Evolutionary conservation across 2,797 vertebrate species (phyloP), one percentile per base, ranked within the genome.

Genomic region (Manis javanica): DNA sequence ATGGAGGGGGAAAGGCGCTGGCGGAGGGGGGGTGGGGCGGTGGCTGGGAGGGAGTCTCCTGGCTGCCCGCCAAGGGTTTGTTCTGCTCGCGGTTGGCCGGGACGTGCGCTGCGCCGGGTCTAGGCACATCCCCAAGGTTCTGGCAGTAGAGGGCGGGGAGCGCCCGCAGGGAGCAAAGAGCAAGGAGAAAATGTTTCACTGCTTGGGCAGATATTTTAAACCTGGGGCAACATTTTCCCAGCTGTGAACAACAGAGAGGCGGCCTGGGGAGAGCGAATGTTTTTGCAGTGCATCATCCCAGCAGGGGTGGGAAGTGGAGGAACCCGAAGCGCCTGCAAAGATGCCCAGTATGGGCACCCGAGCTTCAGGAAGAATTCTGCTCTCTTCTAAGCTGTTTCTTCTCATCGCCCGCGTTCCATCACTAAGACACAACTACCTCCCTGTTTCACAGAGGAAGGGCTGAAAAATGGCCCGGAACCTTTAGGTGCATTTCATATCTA

Each of bases 11-110:
- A 59, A 82, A 68, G 87, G 89, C 66, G 53, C 64, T 71, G 39
- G 39, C 14, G n/a, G 71, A 16, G 68, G 96, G 93, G 39, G 88
- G 91, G 97, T 98, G 98, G 99, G 99, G 99, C 98, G 98, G 98
- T 95, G 97, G 98, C 97, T 93, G 97, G 21, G 97, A 98, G 97
- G 94, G 88, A 97, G 97, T 84, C 81, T 96, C 69, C 96, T 98
- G 98, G 98, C 98, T 0, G 8, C 31, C 2, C 0, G 98, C 98
- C 98, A 98, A 94, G 88, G 95, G 97, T 97, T 98, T 96, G 98
- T 98, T 98, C 98, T 84, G 97, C 96, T 97, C 42, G 92, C 92
- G 87, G 96, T 93, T 77, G 98, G 88, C 98, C 51, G 3, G 96
- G 98, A 97, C 98, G 96, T 96, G 96, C 97, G 95, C 96, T 21